phyloP scores from a whole-genome alignment of 2,888 invertebrate species.

The Sthenelais limicola region DNA sequence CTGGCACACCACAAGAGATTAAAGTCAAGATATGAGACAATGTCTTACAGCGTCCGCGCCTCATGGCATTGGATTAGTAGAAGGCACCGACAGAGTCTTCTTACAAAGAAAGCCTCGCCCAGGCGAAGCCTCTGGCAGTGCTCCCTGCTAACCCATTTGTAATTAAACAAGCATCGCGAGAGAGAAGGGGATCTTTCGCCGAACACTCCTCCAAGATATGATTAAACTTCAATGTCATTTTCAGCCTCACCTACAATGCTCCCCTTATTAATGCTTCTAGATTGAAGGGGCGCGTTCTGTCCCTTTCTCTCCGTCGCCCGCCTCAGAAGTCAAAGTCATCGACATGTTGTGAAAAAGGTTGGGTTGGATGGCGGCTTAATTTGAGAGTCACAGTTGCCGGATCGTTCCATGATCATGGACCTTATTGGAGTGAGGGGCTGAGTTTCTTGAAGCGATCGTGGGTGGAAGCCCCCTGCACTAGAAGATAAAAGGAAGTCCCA shows the following conservation, averaged over 20 bases:
- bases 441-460: too few species aligned
- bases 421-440: too few species aligned
- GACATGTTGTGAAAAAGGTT: too few species aligned
- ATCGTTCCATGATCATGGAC: too few species aligned
- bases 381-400: too few species aligned
- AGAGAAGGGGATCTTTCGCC: background rate
- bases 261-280: background rate
- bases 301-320: too few species aligned
- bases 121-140: background rate
- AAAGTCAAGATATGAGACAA: constrained; percentile 31
- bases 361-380: too few species aligned
- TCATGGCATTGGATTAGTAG: constrained; percentile 29
- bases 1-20: constrained; percentile 17
- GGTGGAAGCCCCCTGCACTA: too few species aligned
- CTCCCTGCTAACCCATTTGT: constrained; percentile 1
- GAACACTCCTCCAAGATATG: constrained; percentile 24
- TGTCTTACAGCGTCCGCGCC: constrained; percentile 16
- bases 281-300: too few species aligned
- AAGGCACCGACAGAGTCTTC: background rate
- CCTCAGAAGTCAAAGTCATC: too few species aligned
- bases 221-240: constrained; percentile 36
- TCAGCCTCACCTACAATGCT: constrained; percentile 29
- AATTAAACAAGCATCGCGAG: constrained; percentile 25
- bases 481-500: too few species aligned
- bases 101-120: constrained; percentile 18